These are phyloP conservation scores for Oscheius sp. DNA, from an alignment of 2,888 invertebrate species.

Conservation along the genomic window DNA sequence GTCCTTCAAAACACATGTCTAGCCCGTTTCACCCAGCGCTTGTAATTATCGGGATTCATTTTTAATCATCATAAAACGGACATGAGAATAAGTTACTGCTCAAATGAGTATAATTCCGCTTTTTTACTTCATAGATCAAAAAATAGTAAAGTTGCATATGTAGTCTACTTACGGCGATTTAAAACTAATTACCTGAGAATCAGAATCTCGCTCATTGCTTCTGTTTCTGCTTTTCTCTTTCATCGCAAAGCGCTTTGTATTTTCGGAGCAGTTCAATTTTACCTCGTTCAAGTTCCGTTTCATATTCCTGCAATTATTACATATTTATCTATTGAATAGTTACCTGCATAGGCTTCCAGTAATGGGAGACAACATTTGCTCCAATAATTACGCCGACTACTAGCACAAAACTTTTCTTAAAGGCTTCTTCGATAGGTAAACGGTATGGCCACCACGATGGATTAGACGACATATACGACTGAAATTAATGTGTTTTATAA, in stretches of 20 bases:
- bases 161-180: too few relatives aligned
- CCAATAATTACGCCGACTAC: slow-evolving; percentile 60
- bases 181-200: background rate
- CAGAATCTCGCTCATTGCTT: background rate
- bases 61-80: too few relatives aligned
- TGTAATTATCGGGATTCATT: too few relatives aligned
- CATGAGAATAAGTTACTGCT: too few relatives aligned
- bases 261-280: slow-evolving; percentile 60
- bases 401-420: slow-evolving; percentile 58
- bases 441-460: slow-evolving; percentile 64
- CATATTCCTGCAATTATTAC: slow-evolving; percentile 49
- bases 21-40: too few relatives aligned
- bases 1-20: too few relatives aligned
- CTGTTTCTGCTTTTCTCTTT: slow-evolving; percentile 40
- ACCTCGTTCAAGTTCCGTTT: slow-evolving; percentile 60
- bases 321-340: background rate
- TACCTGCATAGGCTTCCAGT: slow-evolving; percentile 61
- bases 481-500: background rate
- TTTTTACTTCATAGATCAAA: too few relatives aligned
- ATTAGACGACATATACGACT: slow-evolving; percentile 50
- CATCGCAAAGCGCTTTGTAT: slow-evolving; percentile 59
- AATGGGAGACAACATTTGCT: slow-evolving; percentile 59
- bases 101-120: too few relatives aligned
- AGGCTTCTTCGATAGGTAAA: slow-evolving; percentile 58
- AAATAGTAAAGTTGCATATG: too few relatives aligned